Base-by-base conservation (phyloP, 1,140 invertebrate species). In the Adoxophyes honmai region DNA sequence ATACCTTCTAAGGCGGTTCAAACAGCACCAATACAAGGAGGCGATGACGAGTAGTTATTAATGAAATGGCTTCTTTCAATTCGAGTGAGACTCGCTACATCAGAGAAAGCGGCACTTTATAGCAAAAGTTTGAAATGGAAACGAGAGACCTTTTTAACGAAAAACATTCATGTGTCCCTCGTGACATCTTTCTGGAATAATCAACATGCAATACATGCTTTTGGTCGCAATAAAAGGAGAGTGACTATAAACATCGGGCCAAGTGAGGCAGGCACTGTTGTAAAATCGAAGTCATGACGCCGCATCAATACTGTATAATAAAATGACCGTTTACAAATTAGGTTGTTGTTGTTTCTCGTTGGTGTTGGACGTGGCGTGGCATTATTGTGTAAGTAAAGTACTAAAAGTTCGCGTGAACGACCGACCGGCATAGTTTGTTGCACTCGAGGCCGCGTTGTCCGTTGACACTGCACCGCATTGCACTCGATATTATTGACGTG, bases 341-440 rank as follows among this genome's bases (percentile, higher is more conserved):
- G 54, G 18, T 56, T 56, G n/a, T 55, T 42, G 4, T 48, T 48
- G 21, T 48, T 18, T 11, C 42, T 18, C 39, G n/a, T 18, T 9
- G 39, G 16, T 44, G 21, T 48, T 48, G 64, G 21, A 44, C 59
- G 66, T 61, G 56, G 57, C 28, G 37, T 14, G 55, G 66, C 59
- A 66, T 64, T 48, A 39, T 48, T 39, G 56, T 63, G 61, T 64
- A 65, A 64, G 66, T 64, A 69, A 28, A 18, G 42, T 48, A 48
- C 42, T 67, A 67, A 68, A 62, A 64, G 56, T 55, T 56, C 60
- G 63, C 67, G 66, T 65, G 64, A 73, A 73, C 62, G 70, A 64
- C 64, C 64, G 52, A 38, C 58, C 38, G 35, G 44, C 39, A 59
- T 67, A 70, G 71, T 70, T 70, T 70, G 68, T 74, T 74, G 71